Evolutionary conservation across 2,888 invertebrate species (phyloP).

Genomic region (Acrobasis repandana): DNA sequence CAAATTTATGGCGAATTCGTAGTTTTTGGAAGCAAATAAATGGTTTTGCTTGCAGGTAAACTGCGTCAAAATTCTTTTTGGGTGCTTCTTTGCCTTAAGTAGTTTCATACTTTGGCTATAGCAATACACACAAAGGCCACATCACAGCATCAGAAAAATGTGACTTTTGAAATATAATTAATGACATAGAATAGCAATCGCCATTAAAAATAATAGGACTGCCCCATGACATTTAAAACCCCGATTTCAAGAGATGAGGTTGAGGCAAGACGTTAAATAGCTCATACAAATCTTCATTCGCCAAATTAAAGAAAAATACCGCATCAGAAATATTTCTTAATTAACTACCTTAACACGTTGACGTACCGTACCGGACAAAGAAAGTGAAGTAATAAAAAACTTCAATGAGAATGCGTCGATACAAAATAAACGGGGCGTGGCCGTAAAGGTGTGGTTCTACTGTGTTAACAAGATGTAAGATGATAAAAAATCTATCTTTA

Average conservation of each 20-base stretch:
- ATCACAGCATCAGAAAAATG: not conserved
- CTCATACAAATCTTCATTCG: not conserved
- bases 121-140: not conserved
- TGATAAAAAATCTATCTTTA: too few species aligned
- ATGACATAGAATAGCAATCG: not conserved
- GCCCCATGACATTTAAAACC: constrained; percentile 9
- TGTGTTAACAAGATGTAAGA: not conserved
- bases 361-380: not conserved
- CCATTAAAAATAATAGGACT: constrained; percentile 5
- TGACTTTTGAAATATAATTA: not conserved
- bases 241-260: not conserved
- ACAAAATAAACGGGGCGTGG: constrained; percentile 19
- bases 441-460: constrained; percentile 7
- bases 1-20: too few species aligned
- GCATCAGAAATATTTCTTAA: not conserved
- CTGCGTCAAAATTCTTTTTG: too few species aligned
- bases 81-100: too few species aligned
- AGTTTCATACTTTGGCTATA: not conserved
- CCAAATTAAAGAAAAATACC: constrained; percentile 2
- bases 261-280: not conserved
- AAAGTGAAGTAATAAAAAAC: constrained; percentile 17
- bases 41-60: too few species aligned
- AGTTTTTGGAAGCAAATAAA: too few species aligned
- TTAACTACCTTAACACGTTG: not conserved
- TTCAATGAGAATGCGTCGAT: constrained; percentile 12